Conservation (phyloP, 2,113 vertebrate species). For the Scopus umbretta region DNA sequence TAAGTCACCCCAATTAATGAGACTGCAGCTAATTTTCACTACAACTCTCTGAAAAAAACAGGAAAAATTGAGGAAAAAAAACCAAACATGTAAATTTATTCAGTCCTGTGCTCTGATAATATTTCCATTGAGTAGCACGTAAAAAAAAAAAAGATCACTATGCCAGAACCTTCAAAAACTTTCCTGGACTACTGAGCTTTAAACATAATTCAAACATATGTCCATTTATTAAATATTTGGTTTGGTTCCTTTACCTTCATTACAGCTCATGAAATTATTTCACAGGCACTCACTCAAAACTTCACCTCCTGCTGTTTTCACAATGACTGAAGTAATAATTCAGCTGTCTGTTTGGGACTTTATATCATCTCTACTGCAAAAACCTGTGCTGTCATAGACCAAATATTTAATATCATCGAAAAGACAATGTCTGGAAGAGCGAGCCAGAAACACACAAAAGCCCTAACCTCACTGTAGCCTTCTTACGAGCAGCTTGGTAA, state of each 20-base stretch:
- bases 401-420: not conserved
- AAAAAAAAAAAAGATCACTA: not conserved
- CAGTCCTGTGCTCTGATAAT: not conserved
- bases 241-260: conserved; percentile 19
- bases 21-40: too few relatives aligned
- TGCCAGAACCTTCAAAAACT: not conserved
- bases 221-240: conserved; percentile 7
- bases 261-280: not conserved
- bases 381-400: not conserved
- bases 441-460: not conserved
- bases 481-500: not conserved
- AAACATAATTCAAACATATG: not conserved
- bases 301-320: conserved; percentile 13
- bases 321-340: conserved; percentile 32
- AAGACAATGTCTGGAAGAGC: not conserved
- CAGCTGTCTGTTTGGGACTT: not conserved
- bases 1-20: too few relatives aligned
- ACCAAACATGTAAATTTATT: not conserved
- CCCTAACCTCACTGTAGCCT: not conserved
- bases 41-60: not conserved
- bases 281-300: conserved; percentile 2
- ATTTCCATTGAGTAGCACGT: not conserved
- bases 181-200: not conserved
- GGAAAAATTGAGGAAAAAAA: not conserved
- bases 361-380: not conserved